Evolutionary conservation across 2,888 invertebrate genomes (phyloP), one percentile per base, ranked within the genome.

Genomic region (Agrochola lota): DNA sequence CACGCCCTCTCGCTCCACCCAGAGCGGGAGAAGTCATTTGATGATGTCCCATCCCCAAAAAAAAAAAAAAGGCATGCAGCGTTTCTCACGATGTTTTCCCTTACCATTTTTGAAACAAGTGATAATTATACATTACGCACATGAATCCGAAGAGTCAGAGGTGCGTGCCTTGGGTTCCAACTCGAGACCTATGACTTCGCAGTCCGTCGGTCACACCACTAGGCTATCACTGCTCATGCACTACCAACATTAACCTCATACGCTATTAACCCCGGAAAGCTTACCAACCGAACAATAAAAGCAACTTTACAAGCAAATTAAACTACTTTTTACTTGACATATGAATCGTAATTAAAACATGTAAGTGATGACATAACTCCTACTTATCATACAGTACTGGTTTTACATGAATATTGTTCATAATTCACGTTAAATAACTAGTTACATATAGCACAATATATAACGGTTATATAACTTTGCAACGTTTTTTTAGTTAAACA

Each of bases 361-460:
- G 12, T 43, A 77, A 52, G 26, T 49, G 9, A 63, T 81, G 84
- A 71, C 67, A 52, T 79, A 81, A 81, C 67, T 11, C 0, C 55
- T 40, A 59, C n/a, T 78, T 78, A 78, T 35, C 75, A 73, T 68
- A 52, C 66, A 75, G 30, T 80, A 71, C 88, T 67, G 64, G 83
- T 88, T 89, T 86, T 86, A 85, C 89, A 85, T 86, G 78, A 86
- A 84, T 87, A 84, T 82, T 87, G 80, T 70, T 89, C 77, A 84
- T 85, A 75, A 72, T 82, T 78, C 71, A 83, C 67, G 75, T 88
- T 89, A 89, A 89, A 81, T 82, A 89, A 89, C 81, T 57, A 64
- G 80, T 84, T 86, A 87, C 85, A 84, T 85, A 69, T 80, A 79
- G 74, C 78, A 68, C 49, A 46, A 74, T 74, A 77, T 83, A 81